phyloP scores from a whole-genome alignment of 1,140 invertebrate species.

The Scaptomyza hsui region DNA sequence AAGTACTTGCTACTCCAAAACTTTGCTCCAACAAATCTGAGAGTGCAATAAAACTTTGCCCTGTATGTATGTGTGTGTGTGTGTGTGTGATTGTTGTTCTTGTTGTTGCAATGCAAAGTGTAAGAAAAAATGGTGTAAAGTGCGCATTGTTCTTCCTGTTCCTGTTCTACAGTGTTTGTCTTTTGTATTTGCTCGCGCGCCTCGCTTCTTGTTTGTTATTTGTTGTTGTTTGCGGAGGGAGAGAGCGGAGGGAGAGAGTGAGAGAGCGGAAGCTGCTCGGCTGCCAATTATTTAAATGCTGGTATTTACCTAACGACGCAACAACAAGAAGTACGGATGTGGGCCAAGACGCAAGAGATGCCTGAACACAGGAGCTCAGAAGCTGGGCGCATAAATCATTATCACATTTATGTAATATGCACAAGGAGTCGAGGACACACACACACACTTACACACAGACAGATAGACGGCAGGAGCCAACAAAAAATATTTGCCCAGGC shows the following conservation, averaged over 20 bases:
- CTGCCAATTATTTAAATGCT: slow-evolving; percentile 82
- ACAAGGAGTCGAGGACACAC: slow-evolving; percentile 18
- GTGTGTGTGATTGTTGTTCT: background rate
- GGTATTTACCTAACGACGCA: slow-evolving; percentile 75
- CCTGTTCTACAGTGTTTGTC: slow-evolving; percentile 64
- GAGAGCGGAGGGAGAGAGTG: slow-evolving; percentile 1
- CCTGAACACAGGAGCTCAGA: background rate
- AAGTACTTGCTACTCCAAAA: slow-evolving; percentile 15
- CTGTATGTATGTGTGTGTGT: background rate
- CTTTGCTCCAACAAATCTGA: slow-evolving; percentile 18
- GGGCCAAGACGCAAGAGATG: slow-evolving; percentile 51
- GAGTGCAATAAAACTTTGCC: slow-evolving; percentile 44
- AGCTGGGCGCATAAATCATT: slow-evolving; percentile 69
- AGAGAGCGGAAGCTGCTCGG: slow-evolving; percentile 65
- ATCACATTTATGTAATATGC: slow-evolving; percentile 80
- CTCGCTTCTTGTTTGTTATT: slow-evolving; percentile 51
- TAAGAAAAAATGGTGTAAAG: slow-evolving; percentile 56
- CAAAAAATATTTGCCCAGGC: slow-evolving; percentile 63
- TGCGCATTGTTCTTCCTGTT: slow-evolving; percentile 50
- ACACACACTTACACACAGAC: background rate
- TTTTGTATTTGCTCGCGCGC: slow-evolving; percentile 60
- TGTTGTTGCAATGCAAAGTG: slow-evolving; percentile 40
- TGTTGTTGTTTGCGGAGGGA: slow-evolving; percentile 48
- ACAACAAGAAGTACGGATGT: slow-evolving; percentile 58
- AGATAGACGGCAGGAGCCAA: slow-evolving; percentile 12